Evolutionary conservation across 2,888 invertebrate genomes (phyloP).

Genomic region (Orchesella flavescens): DNA sequence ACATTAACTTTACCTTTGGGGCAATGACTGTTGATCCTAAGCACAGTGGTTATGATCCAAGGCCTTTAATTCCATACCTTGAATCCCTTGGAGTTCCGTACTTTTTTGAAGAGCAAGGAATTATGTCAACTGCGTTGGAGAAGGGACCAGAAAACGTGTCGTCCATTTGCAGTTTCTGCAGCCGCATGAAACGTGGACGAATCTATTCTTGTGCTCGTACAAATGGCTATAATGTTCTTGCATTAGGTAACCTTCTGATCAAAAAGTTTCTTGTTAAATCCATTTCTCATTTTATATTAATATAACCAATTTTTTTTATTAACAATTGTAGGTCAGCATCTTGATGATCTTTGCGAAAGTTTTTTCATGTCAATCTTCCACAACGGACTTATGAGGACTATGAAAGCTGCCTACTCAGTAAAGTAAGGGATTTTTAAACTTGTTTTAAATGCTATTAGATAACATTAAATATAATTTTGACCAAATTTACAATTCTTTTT

Average conservation of each 20-base stretch:
- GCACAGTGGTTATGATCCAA: constrained; percentile 78
- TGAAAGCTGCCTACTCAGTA: constrained; percentile 86
- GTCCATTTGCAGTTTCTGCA: constrained; percentile 83
- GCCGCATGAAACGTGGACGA: constrained; percentile 82
- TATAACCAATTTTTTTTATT: constrained; percentile 9
- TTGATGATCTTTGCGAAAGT: constrained; percentile 88
- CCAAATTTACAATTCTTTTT: too few relatives aligned
- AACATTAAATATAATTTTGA: neutral
- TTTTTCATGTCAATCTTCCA: constrained; percentile 88
- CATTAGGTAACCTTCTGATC: constrained; percentile 77
- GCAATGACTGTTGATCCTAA: constrained; percentile 86
- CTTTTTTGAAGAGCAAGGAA: constrained; percentile 83
- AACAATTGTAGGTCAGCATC: constrained; percentile 79
- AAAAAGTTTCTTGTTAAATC: neutral
- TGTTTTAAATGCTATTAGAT: too few relatives aligned
- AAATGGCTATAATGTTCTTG: constrained; percentile 89
- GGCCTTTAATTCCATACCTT: constrained; percentile 83
- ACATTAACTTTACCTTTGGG: constrained; percentile 81
- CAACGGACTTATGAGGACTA: constrained; percentile 84
- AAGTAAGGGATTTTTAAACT: constrained; percentile 76
- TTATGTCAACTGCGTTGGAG: constrained; percentile 71
- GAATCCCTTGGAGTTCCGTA: constrained; percentile 83
- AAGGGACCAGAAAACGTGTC: constrained; percentile 72
- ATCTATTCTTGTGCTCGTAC: constrained; percentile 84
- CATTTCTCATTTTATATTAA: constrained; percentile 9